phyloP scores from a whole-genome alignment of 2,113 vertebrate species.

The Alces alces region DNA sequence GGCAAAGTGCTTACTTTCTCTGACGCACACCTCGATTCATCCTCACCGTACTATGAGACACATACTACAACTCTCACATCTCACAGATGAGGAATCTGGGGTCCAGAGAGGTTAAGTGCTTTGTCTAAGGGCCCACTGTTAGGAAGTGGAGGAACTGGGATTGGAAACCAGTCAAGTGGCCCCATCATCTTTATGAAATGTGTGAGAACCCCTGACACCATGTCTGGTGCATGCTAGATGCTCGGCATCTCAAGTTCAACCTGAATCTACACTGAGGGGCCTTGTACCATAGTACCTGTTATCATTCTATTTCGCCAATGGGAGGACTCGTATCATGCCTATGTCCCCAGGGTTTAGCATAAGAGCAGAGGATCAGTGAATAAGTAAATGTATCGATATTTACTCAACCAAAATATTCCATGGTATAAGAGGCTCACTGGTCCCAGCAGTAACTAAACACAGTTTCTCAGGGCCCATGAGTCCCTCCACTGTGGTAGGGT shows the following conservation, averaged over 20 bases:
- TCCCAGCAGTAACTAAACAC: not conserved
- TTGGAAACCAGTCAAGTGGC: not conserved
- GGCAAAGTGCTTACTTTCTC: accelerated
- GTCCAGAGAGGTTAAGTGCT: not conserved
- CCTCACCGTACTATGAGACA: not conserved
- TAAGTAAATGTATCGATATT: not conserved
- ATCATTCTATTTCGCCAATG: not conserved
- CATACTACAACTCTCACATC: accelerated
- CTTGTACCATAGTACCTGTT: not conserved
- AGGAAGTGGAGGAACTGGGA: not conserved
- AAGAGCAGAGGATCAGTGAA: not conserved
- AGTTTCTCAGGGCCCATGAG: not conserved
- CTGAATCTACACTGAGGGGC: not conserved
- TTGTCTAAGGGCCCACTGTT: not conserved
- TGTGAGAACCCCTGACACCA: not conserved
- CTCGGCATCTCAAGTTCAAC: not conserved
- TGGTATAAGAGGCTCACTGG: not conserved
- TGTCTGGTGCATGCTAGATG: not conserved
- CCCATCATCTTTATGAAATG: not conserved
- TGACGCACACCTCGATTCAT: not conserved
- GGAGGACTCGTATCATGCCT: not conserved
- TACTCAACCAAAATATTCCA: not conserved
- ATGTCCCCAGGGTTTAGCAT: not conserved
- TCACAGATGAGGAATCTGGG: not conserved
- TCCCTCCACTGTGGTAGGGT: not conserved